phyloP scores from a whole-genome alignment of 2,888 invertebrate species.

The Volucella inanis region DNA sequence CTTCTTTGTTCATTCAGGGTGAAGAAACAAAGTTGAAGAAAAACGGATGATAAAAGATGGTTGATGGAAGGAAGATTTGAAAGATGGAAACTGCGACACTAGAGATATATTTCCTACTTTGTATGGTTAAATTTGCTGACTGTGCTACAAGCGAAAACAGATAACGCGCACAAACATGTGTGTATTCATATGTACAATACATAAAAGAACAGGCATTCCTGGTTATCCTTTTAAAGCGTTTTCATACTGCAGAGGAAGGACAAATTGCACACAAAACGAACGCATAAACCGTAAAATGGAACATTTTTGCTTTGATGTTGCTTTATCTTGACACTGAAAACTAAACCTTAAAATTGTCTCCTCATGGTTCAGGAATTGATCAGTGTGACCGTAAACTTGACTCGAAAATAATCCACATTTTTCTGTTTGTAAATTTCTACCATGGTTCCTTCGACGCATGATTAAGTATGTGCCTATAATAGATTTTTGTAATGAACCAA shows the following conservation, averaged over 20 bases:
- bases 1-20: slow-evolving; percentile 26
- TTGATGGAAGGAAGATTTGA: not conserved
- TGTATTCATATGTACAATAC: too few relatives aligned
- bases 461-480: too few relatives aligned
- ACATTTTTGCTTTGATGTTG: too few relatives aligned
- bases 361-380: too few relatives aligned
- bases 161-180: slow-evolving; percentile 10
- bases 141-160: slow-evolving; percentile 7
- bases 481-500: too few relatives aligned
- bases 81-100: slow-evolving; percentile 1
- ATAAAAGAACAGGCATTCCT: slow-evolving; percentile 15
- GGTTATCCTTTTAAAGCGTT: slow-evolving; percentile 20
- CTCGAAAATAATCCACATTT: too few relatives aligned
- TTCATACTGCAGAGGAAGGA: not conserved
- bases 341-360: too few relatives aligned
- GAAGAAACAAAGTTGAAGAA: slow-evolving; percentile 1
- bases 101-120: slow-evolving; percentile 9
- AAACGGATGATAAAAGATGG: not conserved
- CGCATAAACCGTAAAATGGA: too few relatives aligned
- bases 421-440: too few relatives aligned
- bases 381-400: too few relatives aligned
- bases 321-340: too few relatives aligned
- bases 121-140: slow-evolving; percentile 57
- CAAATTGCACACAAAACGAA: not conserved
- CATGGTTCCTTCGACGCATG: too few relatives aligned